phyloP scores from a whole-genome alignment of 2,113 vertebrate genomes.

The Hypocryptadius cinnamomeus region DNA sequence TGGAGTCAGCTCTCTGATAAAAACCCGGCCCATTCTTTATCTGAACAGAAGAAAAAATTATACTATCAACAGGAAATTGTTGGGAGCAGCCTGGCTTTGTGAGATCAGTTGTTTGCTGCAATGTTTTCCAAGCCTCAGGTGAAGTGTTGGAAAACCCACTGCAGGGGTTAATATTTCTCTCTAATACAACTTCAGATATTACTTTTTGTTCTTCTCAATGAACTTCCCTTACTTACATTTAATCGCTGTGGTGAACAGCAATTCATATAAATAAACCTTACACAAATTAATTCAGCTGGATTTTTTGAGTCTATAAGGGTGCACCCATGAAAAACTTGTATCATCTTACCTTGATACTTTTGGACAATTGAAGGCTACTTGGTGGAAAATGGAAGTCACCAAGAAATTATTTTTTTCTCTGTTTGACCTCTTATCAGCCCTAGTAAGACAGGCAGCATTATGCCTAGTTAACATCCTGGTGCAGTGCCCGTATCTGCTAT shows the following conservation, averaged over 20 bases:
- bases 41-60: slow-evolving; percentile 15
- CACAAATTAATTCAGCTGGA: neutral
- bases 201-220: neutral
- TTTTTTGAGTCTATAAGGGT: neutral
- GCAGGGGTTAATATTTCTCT: neutral
- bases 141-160: neutral
- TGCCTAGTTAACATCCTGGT: slow-evolving; percentile 13
- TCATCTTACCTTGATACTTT: neutral
- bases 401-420: neutral
- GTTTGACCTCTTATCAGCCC: neutral
- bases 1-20: slow-evolving; percentile 49
- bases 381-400: neutral
- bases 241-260: neutral
- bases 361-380: neutral
- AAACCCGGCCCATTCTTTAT: slow-evolving; percentile 50
- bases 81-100: slow-evolving; percentile 20
- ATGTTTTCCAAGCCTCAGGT: slow-evolving; percentile 14
- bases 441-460: neutral
- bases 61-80: slow-evolving; percentile 19
- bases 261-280: neutral
- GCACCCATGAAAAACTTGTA: neutral
- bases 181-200: neutral
- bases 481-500: slow-evolving; percentile 33
- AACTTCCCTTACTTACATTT: neutral
- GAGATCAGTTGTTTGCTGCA: slow-evolving; percentile 17